Percentiles rank a stretch among this genome's conserved stretches.
These are phyloP conservation scores for Pachyuromys duprasi DNA, from an alignment of 2,797 vertebrate species.

Conservation along the genomic window DNA sequence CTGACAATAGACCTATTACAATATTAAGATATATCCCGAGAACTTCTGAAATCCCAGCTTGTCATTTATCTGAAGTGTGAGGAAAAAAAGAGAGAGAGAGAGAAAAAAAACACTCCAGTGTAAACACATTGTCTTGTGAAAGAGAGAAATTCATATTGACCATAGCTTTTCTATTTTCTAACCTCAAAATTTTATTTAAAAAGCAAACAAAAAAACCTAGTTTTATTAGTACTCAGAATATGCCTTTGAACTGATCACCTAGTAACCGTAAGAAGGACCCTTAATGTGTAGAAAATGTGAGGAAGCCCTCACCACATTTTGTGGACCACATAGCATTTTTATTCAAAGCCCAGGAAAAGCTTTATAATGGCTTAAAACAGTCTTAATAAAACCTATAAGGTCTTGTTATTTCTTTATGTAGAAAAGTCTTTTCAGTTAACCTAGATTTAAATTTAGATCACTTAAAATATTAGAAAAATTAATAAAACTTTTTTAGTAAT, in stretches of 20 bases:
- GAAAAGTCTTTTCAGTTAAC: conserved; percentile 59
- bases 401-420: conserved; percentile 65
- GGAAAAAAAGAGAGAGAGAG: neutral
- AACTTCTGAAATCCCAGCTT: conserved; percentile 67
- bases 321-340: conserved; percentile 62
- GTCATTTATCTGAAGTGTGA: conserved; percentile 58
- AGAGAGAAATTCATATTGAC: conserved; percentile 47
- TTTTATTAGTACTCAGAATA: conserved; percentile 68
- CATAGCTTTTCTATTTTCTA: conserved; percentile 46
- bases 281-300: conserved; percentile 63
- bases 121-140: conserved; percentile 49
- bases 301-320: conserved; percentile 59
- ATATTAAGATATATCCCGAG: conserved; percentile 75
- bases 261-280: conserved; percentile 40
- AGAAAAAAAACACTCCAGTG: neutral
- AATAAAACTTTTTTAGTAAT: conserved; percentile 57
- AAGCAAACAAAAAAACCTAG: conserved; percentile 49
- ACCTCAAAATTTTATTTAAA: conserved; percentile 17
- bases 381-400: conserved; percentile 71
- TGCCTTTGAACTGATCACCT: conserved; percentile 69
- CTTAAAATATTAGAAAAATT: conserved; percentile 65
- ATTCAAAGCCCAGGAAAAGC: conserved; percentile 72
- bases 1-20: conserved; percentile 75
- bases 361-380: conserved; percentile 67
- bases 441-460: conserved; percentile 69